Conservation (phyloP, 2,888 invertebrate species). For the Mimumesa dahlbomi region DNA sequence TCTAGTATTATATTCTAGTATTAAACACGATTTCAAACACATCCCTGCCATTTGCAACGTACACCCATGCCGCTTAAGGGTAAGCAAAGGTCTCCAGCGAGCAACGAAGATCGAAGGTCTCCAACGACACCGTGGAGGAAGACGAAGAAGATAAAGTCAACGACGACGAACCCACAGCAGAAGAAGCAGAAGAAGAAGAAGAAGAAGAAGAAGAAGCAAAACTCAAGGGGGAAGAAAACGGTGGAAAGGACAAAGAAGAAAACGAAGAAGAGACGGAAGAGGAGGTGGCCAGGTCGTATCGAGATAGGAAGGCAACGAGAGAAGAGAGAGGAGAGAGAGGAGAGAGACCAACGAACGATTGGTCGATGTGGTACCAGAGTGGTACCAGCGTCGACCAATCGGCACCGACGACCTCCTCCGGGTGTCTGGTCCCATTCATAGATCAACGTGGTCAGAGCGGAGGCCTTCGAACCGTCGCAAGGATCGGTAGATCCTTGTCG, state of each 20-base stretch:
- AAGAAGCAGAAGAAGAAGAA: constrained; percentile 38
- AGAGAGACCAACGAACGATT: constrained; percentile 71
- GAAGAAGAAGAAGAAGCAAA: constrained; percentile 39
- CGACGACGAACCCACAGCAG: constrained; percentile 39
- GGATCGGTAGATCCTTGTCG: constrained; percentile 70
- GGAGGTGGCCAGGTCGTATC: constrained; percentile 52
- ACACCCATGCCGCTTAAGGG: too few relatives aligned
- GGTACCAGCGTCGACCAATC: constrained; percentile 73
- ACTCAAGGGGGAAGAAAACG: constrained; percentile 39
- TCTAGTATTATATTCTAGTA: too few relatives aligned
- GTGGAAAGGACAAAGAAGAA: constrained; percentile 50
- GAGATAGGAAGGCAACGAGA: constrained; percentile 54
- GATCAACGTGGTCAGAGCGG: constrained; percentile 62
- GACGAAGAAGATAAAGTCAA: constrained; percentile 23
- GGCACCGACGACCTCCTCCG: constrained; percentile 70
- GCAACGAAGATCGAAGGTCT: constrained; percentile 35
- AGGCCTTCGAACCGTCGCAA: constrained; percentile 58
- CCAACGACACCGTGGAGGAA: constrained; percentile 19
- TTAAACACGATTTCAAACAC: too few relatives aligned
- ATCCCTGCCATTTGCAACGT: too few relatives aligned
- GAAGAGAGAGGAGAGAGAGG: constrained; percentile 71
- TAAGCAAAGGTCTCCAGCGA: too few relatives aligned
- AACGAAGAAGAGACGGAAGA: constrained; percentile 56
- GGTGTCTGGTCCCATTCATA: constrained; percentile 71
- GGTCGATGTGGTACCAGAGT: constrained; percentile 64